Base-by-base conservation (phyloP, 2,888 invertebrate species). In the Drosophila buzzatii region DNA sequence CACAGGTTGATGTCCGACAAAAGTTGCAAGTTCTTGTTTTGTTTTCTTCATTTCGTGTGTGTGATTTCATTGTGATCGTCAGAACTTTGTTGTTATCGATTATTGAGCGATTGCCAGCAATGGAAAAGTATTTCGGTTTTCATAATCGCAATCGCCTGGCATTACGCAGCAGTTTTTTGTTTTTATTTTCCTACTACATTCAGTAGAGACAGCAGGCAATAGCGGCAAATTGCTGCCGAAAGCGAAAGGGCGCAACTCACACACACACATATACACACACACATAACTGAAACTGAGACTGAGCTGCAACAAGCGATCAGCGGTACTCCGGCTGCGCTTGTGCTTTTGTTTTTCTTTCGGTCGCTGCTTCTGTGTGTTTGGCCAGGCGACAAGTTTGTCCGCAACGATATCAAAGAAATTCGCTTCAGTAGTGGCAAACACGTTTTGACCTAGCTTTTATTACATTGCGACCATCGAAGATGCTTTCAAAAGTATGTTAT, bases 1-100 rank as follows among this genome's bases (percentile, higher is more conserved):
- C 65, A 61, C 67, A 82, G 85, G 85, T 85, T 89, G 85, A 85
- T 76, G 85, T 84, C 82, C 89, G 85, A 87, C 89, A 84, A 89
- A 74, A 81, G 73, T 76, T 76, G 69, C 73, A 76, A 86, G 76
- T 37, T 41, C 47, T 57, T 33, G 27, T 31, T 62, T 56, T 73
- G 39, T 65, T 60, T 61, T 42, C 23, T 33, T 18, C 39, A 49
- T 63, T 57, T 35, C 33, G 23, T 63, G 47, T 75, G 52, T 75
- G 45, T 69, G 20, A 20, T 62, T 58, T 35, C 35, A 27, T 57
- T 65, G 65, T 67, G 41, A 68, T 78, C 52, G 63, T 9, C 55
- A 71, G 81, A 79, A 82, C 78, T 81, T 81, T 85, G 86, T 44
- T 71, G 74, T 69, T 75, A 85, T 81, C 75, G 81, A 79, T 56